Evolutionary conservation across 2,888 invertebrate species (phyloP).

Genomic region (Caenorhabditis panamensis): DNA sequence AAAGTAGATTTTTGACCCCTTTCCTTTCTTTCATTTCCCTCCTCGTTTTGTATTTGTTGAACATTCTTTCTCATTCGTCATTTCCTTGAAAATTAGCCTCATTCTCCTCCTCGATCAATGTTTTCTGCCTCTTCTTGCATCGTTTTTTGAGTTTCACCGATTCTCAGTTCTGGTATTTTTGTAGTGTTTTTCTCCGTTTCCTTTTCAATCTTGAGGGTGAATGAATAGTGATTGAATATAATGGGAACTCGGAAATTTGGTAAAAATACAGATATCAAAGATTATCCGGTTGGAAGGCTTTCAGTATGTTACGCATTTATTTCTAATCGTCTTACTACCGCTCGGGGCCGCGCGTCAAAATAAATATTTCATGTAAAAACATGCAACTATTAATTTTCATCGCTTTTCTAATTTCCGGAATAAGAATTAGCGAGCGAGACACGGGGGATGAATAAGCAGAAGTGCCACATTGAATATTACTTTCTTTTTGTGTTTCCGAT

Average conservation of each 20-base stretch:
- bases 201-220: background rate
- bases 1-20: slow-evolving; percentile 27
- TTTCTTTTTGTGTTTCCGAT: slow-evolving; percentile 8
- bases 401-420: slow-evolving; percentile 55
- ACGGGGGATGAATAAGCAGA: slow-evolving; percentile 40
- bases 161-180: too few relatives aligned
- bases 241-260: background rate
- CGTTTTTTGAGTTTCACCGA: too few relatives aligned
- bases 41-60: slow-evolving; percentile 34
- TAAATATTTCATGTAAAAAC: slow-evolving; percentile 55
- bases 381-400: slow-evolving; percentile 56
- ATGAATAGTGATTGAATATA: background rate
- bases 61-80: slow-evolving; percentile 11
- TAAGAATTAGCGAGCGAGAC: slow-evolving; percentile 34
- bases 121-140: slow-evolving; percentile 1
- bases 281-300: background rate
- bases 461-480: slow-evolving; percentile 7
- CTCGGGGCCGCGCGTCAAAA: background rate
- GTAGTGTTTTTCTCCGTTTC: background rate
- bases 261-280: background rate
- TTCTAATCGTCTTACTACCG: slow-evolving; percentile 10
- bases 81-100: slow-evolving; percentile 46
- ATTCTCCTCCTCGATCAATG: slow-evolving; percentile 30
- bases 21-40: slow-evolving; percentile 10
- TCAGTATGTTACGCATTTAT: slow-evolving; percentile 3